Evolutionary conservation across 2,888 invertebrate species (phyloP).

Genomic region (Tryphoninae sp.): DNA sequence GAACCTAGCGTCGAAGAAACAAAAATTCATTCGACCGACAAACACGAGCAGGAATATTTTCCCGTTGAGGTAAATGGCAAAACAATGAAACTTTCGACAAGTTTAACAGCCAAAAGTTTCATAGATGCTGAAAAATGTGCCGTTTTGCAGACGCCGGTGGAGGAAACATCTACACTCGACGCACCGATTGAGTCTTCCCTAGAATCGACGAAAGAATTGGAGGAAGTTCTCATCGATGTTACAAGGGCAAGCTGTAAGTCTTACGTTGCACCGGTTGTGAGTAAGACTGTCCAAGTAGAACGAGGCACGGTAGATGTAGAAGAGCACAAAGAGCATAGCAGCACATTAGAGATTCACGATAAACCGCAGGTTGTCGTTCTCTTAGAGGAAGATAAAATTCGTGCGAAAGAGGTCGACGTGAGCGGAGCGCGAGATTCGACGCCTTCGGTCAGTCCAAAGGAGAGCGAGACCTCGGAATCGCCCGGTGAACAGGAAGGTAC

Average conservation of each 20-base stretch:
- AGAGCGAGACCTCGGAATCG: conserved; percentile 11
- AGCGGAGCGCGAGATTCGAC: background rate
- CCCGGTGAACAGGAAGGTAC: conserved; percentile 4
- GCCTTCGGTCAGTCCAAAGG: conserved; percentile 31
- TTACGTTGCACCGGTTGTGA: conserved; percentile 74
- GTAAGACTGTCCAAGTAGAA: conserved; percentile 75
- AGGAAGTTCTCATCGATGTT: conserved; percentile 52
- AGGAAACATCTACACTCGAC: conserved; percentile 63
- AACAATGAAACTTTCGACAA: conserved; percentile 29
- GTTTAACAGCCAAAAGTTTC: conserved; percentile 58
- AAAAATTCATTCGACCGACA: conserved; percentile 56
- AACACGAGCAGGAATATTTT: conserved; percentile 68
- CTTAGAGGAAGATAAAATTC: conserved; percentile 72
- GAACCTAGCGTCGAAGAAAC: conserved; percentile 25
- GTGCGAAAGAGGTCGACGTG: background rate
- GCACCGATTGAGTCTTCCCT: conserved; percentile 64
- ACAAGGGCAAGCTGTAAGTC: conserved; percentile 78
- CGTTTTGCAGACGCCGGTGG: conserved; percentile 74
- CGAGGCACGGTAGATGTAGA: conserved; percentile 80
- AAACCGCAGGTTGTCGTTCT: conserved; percentile 61
- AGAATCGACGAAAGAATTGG: conserved; percentile 67
- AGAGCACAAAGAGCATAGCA: conserved; percentile 76
- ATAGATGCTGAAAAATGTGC: conserved; percentile 71
- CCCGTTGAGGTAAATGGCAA: conserved; percentile 72
- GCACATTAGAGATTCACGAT: conserved; percentile 76